Evolutionary conservation across 2,888 invertebrate species (phyloP).

Genomic region (Aromia moschata): DNA sequence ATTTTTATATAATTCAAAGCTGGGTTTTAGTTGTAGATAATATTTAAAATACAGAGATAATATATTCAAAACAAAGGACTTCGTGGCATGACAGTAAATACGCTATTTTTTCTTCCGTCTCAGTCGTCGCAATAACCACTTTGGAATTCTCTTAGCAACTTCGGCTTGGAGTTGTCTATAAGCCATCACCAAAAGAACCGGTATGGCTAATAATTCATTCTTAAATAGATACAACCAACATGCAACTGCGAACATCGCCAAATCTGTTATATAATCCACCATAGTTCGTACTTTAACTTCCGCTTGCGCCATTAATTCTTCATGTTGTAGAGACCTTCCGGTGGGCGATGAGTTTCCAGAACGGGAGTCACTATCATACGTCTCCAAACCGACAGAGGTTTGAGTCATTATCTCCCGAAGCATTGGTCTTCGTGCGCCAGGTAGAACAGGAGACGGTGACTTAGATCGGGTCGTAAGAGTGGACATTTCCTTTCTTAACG

Average conservation of each 20-base stretch:
- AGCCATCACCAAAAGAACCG: constrained; percentile 78
- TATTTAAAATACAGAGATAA: too few relatives aligned
- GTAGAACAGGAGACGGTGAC: constrained; percentile 44
- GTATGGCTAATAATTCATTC: constrained; percentile 82
- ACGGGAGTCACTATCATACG: constrained; percentile 47
- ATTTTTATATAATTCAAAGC: too few relatives aligned
- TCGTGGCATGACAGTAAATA: not conserved
- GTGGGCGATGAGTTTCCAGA: constrained; percentile 35
- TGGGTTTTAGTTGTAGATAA: too few relatives aligned
- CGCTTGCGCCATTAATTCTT: constrained; percentile 70
- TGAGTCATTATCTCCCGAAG: constrained; percentile 60
- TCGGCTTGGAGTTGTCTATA: constrained; percentile 80
- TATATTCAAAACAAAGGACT: not conserved
- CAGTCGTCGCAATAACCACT: constrained; percentile 46
- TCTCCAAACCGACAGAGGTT: constrained; percentile 58
- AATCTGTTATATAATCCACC: constrained; percentile 78
- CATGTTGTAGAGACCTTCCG: constrained; percentile 58
- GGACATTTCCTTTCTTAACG: not conserved
- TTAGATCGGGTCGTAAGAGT: constrained; percentile 23
- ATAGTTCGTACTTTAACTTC: constrained; percentile 74
- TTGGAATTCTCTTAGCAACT: constrained; percentile 58
- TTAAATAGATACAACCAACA: constrained; percentile 85
- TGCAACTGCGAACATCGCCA: constrained; percentile 78
- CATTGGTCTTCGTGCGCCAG: constrained; percentile 50
- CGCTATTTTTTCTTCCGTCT: constrained; percentile 30